A percentile compares a stretch with the other conserved stretches of the same genome.
phyloP scores from a whole-genome alignment of 2,888 invertebrate species.

The Deilephila porcellus region DNA sequence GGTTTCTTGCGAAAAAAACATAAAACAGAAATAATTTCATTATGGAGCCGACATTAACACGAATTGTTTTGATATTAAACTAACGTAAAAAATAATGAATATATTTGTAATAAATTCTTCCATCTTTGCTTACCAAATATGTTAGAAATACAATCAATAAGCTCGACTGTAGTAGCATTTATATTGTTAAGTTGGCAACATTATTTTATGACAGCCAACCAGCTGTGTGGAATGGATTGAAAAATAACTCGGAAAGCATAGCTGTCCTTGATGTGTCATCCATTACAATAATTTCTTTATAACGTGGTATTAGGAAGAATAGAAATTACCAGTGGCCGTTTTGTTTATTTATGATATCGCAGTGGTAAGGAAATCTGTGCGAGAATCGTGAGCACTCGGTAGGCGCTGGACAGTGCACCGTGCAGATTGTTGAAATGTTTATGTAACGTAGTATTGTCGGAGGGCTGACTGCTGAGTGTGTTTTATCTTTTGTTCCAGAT shows the following conservation, averaged over 20 bases:
- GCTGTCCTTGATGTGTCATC: slow-evolving; percentile 82
- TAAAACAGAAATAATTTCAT: too few relatives aligned
- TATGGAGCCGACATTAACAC: background rate
- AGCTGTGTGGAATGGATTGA: slow-evolving; percentile 78
- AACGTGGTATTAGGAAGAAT: slow-evolving; percentile 62
- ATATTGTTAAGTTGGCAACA: slow-evolving; percentile 63
- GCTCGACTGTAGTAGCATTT: slow-evolving; percentile 47
- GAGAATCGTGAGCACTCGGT: slow-evolving; percentile 50
- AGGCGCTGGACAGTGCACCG: slow-evolving; percentile 60
- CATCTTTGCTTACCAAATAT: background rate
- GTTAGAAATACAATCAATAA: slow-evolving; percentile 14
- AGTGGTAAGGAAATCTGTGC: slow-evolving; percentile 18
- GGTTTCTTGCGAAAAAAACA: too few relatives aligned
- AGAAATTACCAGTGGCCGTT: slow-evolving; percentile 34
- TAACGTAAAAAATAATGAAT: too few relatives aligned
- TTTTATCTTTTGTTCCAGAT: slow-evolving; percentile 80
- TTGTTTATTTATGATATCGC: slow-evolving; percentile 29
- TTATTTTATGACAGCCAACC: slow-evolving; percentile 73
- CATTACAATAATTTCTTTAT: slow-evolving; percentile 70
- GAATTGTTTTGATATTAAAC: background rate
- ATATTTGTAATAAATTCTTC: background rate
- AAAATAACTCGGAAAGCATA: slow-evolving; percentile 75
- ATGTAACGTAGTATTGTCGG: slow-evolving; percentile 80
- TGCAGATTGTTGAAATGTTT: slow-evolving; percentile 77
- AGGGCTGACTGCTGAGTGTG: slow-evolving; percentile 71